Evolutionary conservation across 2,113 vertebrate species (phyloP), one percentile per base, ranked within the genome.

Genomic region (Gavia stellata): DNA sequence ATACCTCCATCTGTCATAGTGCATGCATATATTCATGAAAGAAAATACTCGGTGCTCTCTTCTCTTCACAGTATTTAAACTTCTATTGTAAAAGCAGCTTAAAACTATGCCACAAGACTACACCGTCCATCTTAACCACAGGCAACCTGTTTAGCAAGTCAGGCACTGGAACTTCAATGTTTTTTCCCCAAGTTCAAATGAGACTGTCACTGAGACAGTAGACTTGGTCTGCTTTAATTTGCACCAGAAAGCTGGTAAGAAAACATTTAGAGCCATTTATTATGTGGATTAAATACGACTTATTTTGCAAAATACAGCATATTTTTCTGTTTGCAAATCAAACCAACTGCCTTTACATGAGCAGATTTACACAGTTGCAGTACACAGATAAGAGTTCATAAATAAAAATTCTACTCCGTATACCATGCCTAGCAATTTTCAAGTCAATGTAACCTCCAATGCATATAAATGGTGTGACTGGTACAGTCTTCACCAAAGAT

Each of bases 401-500:
- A 98, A 98, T 98, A 98, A 98, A 97, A 96, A 94, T 97, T 97
- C 97, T 98, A 98, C 96, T 96, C 90, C 96, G 96, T 98, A 98
- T 98, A 98, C 97, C 98, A 98, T 97, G 98, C 98, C 98, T 97
- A 98, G 97, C 96, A 87, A 92, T 95, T 97, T 97, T 94, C 81
- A 93, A 97, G 95, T 97, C 97, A 97, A 34, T 65, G 81, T 49
- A 95, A 95, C 96, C 90, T 97, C 93, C 93, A 56, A 70, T 73
- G 91, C 44, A 52, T 81, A 90, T 55, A 79, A 81, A 91, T 82
- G 91, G 58, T 7, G 66, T 42, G 74, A 87, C 77, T 93, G 95
- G 75, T 91, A 85, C 66, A 82, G 47, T 89, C 96, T 97, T 99
- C 98, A 99, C 99, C 99, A 99, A 94, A 99, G 96, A 96, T 99